Evolutionary conservation across 2,797 vertebrate genomes (phyloP), one percentile per base, ranked within the genome.

Genomic region (Cyclura pinguis): DNA sequence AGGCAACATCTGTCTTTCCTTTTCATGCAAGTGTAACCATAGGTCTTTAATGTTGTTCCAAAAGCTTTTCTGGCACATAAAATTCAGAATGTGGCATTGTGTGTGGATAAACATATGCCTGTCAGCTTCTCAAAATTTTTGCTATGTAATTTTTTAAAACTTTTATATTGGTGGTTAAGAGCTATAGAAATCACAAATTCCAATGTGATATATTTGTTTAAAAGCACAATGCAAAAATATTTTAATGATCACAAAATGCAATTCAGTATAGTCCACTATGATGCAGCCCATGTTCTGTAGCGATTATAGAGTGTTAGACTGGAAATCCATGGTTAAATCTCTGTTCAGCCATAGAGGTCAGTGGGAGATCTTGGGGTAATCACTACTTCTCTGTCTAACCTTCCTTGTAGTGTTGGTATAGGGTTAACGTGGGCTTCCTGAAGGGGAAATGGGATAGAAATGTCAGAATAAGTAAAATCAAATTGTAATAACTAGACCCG

Each of bases 1-100:
- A 80, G 77, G 76, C 76, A 89, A 80, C 89, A 86, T 90, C 89
- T 90, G 67, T 74, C 67, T 86, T 62, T 62, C 6, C 73, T 81
- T 86, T 74, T 22, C 57, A 74, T 90, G 89, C 89, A 29, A 86
- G 1, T 20, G 13, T 47, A 62, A 55, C 67, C 86, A 32, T 81
- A 59, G 52, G 32, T 24, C 84, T 90, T 90, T 86, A 59, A 86
- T 81, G 84, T 81, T 14, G 52, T 73, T 74, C 84, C 84, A 86
- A 82, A 81, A 86, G 20, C 29, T 55, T 86, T 86, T 74, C 84
- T 62, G 32, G 74, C 74, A 85, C 24, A 38, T 14, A 47, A 69
- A 27, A 35, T 27, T 85, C 57, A 72, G 64, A 67, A 80, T 80
- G 64, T 7, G n/a, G 35, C 76, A 59, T 24, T 80, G 74, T 80